These are phyloP conservation scores for Picus viridis DNA, from an alignment of 2,797 vertebrate genomes.

Conservation along the genomic window DNA sequence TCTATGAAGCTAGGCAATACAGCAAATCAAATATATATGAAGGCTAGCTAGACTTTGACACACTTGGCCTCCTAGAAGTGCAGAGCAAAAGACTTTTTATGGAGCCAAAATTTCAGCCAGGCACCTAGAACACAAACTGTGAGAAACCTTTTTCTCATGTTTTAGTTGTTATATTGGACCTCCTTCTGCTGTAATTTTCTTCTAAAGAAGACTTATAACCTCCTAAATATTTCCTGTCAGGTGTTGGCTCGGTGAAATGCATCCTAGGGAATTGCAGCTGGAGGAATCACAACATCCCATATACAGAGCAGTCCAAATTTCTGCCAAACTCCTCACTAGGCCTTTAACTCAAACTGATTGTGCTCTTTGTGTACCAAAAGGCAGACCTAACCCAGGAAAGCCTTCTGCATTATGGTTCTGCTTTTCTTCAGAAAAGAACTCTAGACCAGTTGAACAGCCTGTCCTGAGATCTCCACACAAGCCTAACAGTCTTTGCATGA, in stretches of 20 bases:
- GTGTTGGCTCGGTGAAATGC: constrained; percentile 49
- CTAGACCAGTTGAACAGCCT: constrained; percentile 27
- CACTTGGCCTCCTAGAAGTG: neutral
- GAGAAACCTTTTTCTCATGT: constrained; percentile 13
- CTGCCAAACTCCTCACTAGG: constrained; percentile 53
- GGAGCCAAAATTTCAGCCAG: constrained; percentile 4
- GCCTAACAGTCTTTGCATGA: neutral
- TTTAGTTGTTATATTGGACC: constrained; percentile 10
- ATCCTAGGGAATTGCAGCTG: constrained; percentile 10
- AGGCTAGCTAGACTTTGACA: neutral
- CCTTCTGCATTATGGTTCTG: neutral
- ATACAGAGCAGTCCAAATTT: neutral
- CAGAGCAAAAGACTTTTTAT: neutral
- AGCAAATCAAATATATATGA: neutral
- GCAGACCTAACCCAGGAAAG: neutral
- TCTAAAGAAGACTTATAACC: constrained; percentile 63
- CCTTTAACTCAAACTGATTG: constrained; percentile 48
- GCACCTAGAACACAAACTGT: constrained; percentile 14
- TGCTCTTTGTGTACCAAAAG: constrained; percentile 24
- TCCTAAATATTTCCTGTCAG: neutral
- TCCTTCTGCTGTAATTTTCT: constrained; percentile 43
- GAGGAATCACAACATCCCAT: constrained; percentile 34
- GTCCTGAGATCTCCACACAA: neutral
- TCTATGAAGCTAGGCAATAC: neutral
- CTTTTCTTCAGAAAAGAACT: constrained; percentile 25